Percentiles rank a stretch among this genome's conserved stretches.
These are phyloP conservation scores for Eugnorisma glareosa DNA, from an alignment of 2,888 invertebrate species.

Conservation along the genomic window DNA sequence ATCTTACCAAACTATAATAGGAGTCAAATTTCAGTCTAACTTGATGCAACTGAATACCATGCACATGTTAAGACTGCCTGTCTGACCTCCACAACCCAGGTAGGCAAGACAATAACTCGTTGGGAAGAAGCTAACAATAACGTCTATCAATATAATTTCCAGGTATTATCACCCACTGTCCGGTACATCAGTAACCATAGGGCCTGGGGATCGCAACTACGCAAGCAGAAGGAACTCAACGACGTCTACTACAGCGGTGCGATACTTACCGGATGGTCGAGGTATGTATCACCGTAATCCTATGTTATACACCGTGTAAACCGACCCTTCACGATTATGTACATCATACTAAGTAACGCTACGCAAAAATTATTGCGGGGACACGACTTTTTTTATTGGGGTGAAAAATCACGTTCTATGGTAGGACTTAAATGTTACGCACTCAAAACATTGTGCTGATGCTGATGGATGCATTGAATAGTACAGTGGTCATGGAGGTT, in stretches of 20 bases:
- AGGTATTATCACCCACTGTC: constrained; percentile 90
- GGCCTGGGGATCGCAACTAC: constrained; percentile 92
- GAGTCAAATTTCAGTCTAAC: not conserved
- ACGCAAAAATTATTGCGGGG: not conserved
- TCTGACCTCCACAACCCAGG: not conserved
- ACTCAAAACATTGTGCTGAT: no score
- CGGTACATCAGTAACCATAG: constrained; percentile 95
- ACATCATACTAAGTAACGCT: not conserved
- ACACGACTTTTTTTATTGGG: no score
- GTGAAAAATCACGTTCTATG: no score
- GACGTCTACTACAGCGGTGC: constrained; percentile 91
- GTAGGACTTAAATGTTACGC: no score
- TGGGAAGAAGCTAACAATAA: not conserved
- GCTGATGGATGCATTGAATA: no score
- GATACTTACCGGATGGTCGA: constrained; percentile 94
- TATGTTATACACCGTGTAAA: not conserved
- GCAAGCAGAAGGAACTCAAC: constrained; percentile 84
- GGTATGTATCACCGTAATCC: constrained; percentile 81
- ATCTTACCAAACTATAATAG: not conserved
- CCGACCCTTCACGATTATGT: not conserved
- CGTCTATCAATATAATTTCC: constrained; percentile 42
- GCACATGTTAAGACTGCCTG: not conserved
- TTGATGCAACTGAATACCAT: not conserved
- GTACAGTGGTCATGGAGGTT: no score
- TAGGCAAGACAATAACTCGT: not conserved